Conservation (phyloP, 2,888 invertebrate species). For the Ceratothoa steindachneri region DNA sequence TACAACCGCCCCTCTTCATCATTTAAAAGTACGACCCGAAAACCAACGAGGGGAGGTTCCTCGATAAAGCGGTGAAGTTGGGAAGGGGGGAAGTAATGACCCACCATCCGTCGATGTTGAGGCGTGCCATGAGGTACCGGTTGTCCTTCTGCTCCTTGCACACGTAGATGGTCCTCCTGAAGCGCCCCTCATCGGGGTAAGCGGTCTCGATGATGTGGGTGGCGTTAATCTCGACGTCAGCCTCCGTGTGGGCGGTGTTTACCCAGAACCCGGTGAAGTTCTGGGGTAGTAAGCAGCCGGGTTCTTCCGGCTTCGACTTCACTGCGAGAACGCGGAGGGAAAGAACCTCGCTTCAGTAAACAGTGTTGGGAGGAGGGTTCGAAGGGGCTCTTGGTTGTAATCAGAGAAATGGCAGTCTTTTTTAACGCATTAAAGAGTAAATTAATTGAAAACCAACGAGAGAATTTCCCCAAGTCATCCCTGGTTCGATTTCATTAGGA, state of each 20-base stretch:
- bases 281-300: constrained; percentile 86
- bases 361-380: too few species aligned
- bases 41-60: too few species aligned
- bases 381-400: too few species aligned
- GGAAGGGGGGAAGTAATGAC: too few species aligned
- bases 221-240: constrained; percentile 86
- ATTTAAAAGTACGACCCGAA: too few species aligned
- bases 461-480: too few species aligned
- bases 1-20: too few species aligned
- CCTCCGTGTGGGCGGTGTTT: constrained; percentile 94
- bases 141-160: constrained; percentile 88
- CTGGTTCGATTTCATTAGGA: too few species aligned
- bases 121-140: constrained; percentile 89
- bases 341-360: too few species aligned
- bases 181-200: constrained; percentile 86
- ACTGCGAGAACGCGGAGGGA: constrained; percentile 51
- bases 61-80: too few species aligned
- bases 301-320: constrained; percentile 81
- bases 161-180: constrained; percentile 78
- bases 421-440: background rate
- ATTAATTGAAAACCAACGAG: background rate
- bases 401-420: background rate
- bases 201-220: constrained; percentile 95
- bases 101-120: constrained; percentile 89
- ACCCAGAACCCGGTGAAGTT: constrained; percentile 95